Evolutionary conservation across 2,797 vertebrate genomes (phyloP), one percentile per base, ranked within the genome.

Genomic region (Anguilla marmorata): DNA sequence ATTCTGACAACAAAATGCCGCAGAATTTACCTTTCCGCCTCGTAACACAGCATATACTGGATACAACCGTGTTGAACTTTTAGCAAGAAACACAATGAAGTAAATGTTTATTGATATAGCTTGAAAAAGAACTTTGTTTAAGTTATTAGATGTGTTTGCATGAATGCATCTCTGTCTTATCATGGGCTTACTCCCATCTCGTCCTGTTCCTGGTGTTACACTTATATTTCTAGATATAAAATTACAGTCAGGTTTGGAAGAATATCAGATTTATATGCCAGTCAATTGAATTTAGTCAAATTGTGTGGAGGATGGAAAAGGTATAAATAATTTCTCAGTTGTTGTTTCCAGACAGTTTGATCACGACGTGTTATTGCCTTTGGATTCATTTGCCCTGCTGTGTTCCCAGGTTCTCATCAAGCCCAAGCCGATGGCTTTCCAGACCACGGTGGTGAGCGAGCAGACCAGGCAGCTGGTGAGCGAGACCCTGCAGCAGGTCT

Each of bases 351-450:
- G n/a, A 80, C 37, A 66, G 24, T 66, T 16, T 80, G 76, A 1
- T 82, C 16, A 12, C 8, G 3, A 2, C 5, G 33, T 12, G 16
- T 76, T 33, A 1, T 16, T 82, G 79, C 48, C 9, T 52, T 7
- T 6, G 63, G 30, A 1, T 56, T 86, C 0, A 87, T 56, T 37
- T 79, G 5, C 41, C 82, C 30, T 8, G 1, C n/a, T 63, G 48
- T 85, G n/a, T 41, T 52, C 16, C 12, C 92, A 99, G 99, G 99
- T 99, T 89, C 97, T 99, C 86, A 99, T 99, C 93, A 99, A 99
- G 91, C 99, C 99, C 0, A 99, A 99, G 94, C 99, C 99, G 0
- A 97, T 99, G 88, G 96, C 97, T 0, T 99, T 99, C 95, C 98
- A 99, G 95, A 94, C 98, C 0, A 97, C 98, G 0, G 95, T 98